Evolutionary conservation across 2,113 vertebrate genomes (phyloP), one percentile per base, ranked within the genome.

Genomic region (Passer montanus): DNA sequence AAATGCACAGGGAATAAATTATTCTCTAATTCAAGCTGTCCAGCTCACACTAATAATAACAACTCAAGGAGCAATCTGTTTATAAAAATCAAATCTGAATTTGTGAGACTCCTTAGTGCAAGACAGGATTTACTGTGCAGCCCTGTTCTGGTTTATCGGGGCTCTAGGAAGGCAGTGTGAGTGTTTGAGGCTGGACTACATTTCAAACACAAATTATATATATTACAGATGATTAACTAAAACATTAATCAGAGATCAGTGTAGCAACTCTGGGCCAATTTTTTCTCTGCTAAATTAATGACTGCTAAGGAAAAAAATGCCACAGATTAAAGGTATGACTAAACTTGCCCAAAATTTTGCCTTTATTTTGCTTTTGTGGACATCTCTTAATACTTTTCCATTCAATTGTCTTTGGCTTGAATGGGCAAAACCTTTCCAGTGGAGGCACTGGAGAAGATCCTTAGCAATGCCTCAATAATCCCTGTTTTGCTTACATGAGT

Each of bases 1-100:
- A 98, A 98, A 98, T 98, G 98, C 98, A 97, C 98, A 83, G 98
- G 97, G 98, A 98, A 98, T 98, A 98, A 98, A 98, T 98, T 98
- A 98, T 98, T 97, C 96, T 97, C 96, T 69, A 97, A 97, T 98
- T 98, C 98, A 98, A 98, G 97, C 98, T 98, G 98, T 98, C 98
- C 98, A 97, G 97, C 95, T 97, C 97, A 95, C 97, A 98, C 97
- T 98, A 98, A 98, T 98, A 98, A 98, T 94, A 98, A 98, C 97
- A 98, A 97, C 97, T 96, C 77, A 87, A 93, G 94, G 95, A 97
- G 97, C 97, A 98, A 98, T 97, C 98, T 97, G 98, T 97, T 98
- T 97, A 93, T 77, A 95, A 93, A 96, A 94, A 91, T 79, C 72
- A 94, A 89, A 96, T 93, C 91, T 41, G 89, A 96, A 96, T 96